These are phyloP conservation scores for Pangasius macronema DNA, from an alignment of 2,797 vertebrate species.

Conservation along the genomic window DNA sequence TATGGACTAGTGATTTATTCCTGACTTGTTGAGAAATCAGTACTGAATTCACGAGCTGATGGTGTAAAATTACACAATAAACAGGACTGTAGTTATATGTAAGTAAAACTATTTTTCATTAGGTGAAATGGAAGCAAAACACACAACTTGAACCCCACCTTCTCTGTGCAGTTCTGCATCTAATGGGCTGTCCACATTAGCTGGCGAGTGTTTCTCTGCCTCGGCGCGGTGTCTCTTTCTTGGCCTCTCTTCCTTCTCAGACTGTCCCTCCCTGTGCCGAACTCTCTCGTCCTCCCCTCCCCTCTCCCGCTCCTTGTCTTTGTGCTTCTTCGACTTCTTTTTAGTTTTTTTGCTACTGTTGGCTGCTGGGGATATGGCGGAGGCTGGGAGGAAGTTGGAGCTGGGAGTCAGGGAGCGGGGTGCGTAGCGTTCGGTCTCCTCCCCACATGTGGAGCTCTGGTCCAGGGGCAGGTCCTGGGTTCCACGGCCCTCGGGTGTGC, in stretches of 20 bases:
- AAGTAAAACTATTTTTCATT: not conserved
- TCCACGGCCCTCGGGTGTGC: slow-evolving; percentile 84
- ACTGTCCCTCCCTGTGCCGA: slow-evolving; percentile 34
- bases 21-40: not conserved
- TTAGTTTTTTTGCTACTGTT: slow-evolving; percentile 76
- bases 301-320: slow-evolving; percentile 69
- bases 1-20: not conserved
- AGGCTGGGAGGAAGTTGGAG: slow-evolving; percentile 55
- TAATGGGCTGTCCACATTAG: slow-evolving; percentile 30
- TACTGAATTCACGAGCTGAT: not conserved
- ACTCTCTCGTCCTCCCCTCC: slow-evolving; percentile 61
- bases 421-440: slow-evolving; percentile 76
- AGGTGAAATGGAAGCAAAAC: not conserved
- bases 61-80: not conserved
- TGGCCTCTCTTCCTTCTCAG: slow-evolving; percentile 60
- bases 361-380: slow-evolving; percentile 50
- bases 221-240: slow-evolving; percentile 68
- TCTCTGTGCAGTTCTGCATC: slow-evolving; percentile 32
- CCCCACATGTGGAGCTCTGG: slow-evolving; percentile 77
- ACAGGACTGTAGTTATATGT: too few species aligned
- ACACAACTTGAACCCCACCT: not conserved
- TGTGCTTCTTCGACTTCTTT: slow-evolving; percentile 86
- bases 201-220: slow-evolving; percentile 52
- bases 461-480: slow-evolving; percentile 85
- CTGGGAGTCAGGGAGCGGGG: slow-evolving; percentile 52